Base-by-base conservation (phyloP, 2,113 vertebrate species). In the Caranx melampygus region DNA sequence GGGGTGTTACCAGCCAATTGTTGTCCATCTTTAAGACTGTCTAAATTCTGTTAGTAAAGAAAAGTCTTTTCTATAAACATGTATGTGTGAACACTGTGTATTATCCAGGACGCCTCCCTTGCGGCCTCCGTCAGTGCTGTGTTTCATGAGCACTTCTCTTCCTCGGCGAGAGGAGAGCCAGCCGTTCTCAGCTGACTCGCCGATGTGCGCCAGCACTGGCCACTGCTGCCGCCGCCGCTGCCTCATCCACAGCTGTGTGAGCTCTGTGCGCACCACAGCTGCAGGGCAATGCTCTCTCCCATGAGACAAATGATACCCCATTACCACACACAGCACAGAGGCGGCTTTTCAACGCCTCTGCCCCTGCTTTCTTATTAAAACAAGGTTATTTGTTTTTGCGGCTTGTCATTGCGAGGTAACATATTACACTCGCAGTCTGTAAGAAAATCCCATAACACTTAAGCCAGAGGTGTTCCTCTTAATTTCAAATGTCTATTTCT, bases 221-320 rank as follows among this genome's bases (percentile, higher is more conserved):
- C 44, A 47, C 47, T 47, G 1, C 61, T 21, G 49, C 70, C 59
- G 82, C 83, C 44, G 51, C 47, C 51, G 1, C 61, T 21, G 49
- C 70, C 59, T 83, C 71, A 11, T 49, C 79, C 83, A 76, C 90
- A 91, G 91, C 89, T 91, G 91, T 84, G 82, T 49, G 70, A 52
- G 71, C 78, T 88, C 85, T n/a, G 69, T 13, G 20, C 15, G 4
- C 34, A 42, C 83, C 80, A 78, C 91, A 90, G 89, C 90, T 92
- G 92, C 88, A 51, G 79, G 71, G 75, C 81, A 72, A 59, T 40
- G 11, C 67, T 79, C 64, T 31, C 57, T 88, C 89, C 75, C 82
- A 61, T 63, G 80, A 89, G 83, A 87, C 59, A 89, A 83, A 90
- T 64, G 87, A 87, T 87, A 83, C 71, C 35, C 79, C 65, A 68